Evolutionary conservation across 1,140 invertebrate genomes (phyloP).

Genomic region (Drosophila ficusphila): DNA sequence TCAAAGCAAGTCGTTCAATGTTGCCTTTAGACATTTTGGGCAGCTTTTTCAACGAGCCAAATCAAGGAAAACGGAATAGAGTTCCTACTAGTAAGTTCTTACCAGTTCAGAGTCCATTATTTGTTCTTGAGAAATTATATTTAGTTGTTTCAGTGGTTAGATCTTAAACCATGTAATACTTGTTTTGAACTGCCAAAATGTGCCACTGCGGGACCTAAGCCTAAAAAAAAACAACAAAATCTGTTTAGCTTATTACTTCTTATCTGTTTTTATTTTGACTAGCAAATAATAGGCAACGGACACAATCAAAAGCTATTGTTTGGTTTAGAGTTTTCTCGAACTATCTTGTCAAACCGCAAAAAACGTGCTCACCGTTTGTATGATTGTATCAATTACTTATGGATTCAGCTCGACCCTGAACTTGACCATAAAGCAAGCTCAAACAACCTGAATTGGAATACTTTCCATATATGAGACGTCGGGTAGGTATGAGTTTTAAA

Average conservation of each 20-base stretch:
- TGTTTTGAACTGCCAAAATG: too few species aligned
- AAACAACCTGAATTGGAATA: slow-evolving; percentile 1
- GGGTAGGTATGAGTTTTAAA: slow-evolving; percentile 20
- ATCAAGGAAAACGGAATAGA: slow-evolving; percentile 54
- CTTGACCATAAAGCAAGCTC: slow-evolving; percentile 31
- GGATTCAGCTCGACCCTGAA: slow-evolving; percentile 48
- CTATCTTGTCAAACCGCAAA: slow-evolving; percentile 17
- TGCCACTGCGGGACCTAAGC: too few species aligned
- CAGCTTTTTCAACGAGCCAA: slow-evolving; percentile 76
- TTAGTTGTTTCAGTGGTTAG: neutral
- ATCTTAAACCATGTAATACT: too few species aligned
- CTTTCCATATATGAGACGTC: slow-evolving; percentile 15
- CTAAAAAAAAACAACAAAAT: slow-evolving; percentile 5
- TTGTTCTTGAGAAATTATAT: neutral
- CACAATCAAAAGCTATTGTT: slow-evolving; percentile 37
- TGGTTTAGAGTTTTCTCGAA: slow-evolving; percentile 43
- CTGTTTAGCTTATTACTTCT: slow-evolving; percentile 70
- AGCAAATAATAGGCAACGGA: slow-evolving; percentile 21
- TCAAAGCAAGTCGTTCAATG: slow-evolving; percentile 74
- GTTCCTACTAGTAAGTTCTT: slow-evolving; percentile 78
- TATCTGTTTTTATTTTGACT: slow-evolving; percentile 45
- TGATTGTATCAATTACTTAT: slow-evolving; percentile 10
- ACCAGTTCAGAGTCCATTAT: neutral
- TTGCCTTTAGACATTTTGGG: slow-evolving; percentile 67
- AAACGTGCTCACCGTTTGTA: slow-evolving; percentile 4